Conservation (phyloP, 2,113 vertebrate genomes). For the Gobius niger region DNA sequence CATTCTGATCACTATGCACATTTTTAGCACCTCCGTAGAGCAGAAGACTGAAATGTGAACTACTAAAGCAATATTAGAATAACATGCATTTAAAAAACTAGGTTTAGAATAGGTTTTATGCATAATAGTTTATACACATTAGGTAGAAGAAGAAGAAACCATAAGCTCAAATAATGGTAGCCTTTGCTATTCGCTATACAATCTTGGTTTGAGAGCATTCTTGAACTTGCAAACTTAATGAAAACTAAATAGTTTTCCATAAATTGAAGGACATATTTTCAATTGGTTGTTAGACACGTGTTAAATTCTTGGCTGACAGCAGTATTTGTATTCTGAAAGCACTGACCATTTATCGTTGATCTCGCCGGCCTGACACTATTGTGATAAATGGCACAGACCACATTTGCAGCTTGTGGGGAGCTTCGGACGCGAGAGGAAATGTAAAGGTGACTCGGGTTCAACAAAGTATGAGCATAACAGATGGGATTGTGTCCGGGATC, state of each 20-base stretch:
- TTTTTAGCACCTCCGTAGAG: too few species aligned
- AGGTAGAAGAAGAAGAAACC: too few species aligned
- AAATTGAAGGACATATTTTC: slow-evolving; percentile 2
- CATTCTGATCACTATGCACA: too few species aligned
- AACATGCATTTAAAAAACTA: too few species aligned
- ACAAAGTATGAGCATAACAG: slow-evolving; percentile 48
- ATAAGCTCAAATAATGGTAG: too few species aligned
- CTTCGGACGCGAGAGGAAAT: slow-evolving; percentile 45
- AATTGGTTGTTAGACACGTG: neutral
- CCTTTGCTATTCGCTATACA: too few species aligned
- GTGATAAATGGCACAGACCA: slow-evolving; percentile 46
- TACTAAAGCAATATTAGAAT: too few species aligned
- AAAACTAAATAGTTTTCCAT: neutral
- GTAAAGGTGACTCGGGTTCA: slow-evolving; percentile 50
- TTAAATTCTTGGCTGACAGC: slow-evolving; percentile 16
- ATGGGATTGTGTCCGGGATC: slow-evolving; percentile 45
- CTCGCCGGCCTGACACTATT: slow-evolving; percentile 9
- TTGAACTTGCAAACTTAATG: too few species aligned
- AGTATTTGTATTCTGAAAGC: slow-evolving; percentile 37
- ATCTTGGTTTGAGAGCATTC: too few species aligned
- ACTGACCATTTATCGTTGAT: slow-evolving; percentile 29
- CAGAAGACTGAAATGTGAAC: neutral
- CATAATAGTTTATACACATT: too few species aligned
- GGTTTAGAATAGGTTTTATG: too few species aligned
- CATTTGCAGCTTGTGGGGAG: slow-evolving; percentile 33